A percentile compares a stretch with the other conserved stretches of the same genome.
Evolutionary conservation across 2,113 vertebrate species (phyloP).

Genomic region (Pelusios castaneus): DNA sequence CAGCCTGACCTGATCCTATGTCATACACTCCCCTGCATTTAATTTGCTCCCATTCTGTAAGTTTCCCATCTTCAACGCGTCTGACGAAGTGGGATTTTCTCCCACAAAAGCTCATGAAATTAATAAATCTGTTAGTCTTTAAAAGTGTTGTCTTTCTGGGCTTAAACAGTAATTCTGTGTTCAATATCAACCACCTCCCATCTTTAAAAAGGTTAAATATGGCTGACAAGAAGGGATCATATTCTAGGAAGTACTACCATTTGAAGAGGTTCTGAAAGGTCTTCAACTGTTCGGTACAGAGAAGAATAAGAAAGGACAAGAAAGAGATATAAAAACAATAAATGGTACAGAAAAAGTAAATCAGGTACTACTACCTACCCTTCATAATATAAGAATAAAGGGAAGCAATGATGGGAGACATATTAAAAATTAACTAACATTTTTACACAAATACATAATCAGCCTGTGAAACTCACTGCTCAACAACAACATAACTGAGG

Average conservation of each 20-base stretch:
- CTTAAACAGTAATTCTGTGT: too few species aligned
- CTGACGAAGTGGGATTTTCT: too few species aligned
- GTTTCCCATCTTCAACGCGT: too few species aligned
- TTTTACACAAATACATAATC: neutral
- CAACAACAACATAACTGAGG: neutral
- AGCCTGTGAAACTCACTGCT: neutral
- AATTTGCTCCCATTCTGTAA: too few species aligned
- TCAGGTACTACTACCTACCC: neutral
- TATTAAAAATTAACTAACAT: neutral
- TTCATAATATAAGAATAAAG: neutral
- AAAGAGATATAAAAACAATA: neutral
- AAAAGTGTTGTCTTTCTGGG: too few species aligned
- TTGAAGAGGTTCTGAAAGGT: neutral
- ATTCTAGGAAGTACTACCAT: neutral
- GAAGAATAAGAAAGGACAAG: rapidly evolving
- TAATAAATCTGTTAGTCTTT: too few species aligned
- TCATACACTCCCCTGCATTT: too few species aligned
- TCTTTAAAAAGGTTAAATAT: neutral
- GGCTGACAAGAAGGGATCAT: neutral
- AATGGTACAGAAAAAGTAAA: neutral
- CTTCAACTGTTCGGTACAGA: neutral
- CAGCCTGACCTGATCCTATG: too few species aligned
- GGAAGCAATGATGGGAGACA: too few species aligned
- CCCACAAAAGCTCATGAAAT: too few species aligned
- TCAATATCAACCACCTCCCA: too few species aligned